Conservation (phyloP, 1,140 invertebrate species). For the Drosophila nigrodunni region DNA sequence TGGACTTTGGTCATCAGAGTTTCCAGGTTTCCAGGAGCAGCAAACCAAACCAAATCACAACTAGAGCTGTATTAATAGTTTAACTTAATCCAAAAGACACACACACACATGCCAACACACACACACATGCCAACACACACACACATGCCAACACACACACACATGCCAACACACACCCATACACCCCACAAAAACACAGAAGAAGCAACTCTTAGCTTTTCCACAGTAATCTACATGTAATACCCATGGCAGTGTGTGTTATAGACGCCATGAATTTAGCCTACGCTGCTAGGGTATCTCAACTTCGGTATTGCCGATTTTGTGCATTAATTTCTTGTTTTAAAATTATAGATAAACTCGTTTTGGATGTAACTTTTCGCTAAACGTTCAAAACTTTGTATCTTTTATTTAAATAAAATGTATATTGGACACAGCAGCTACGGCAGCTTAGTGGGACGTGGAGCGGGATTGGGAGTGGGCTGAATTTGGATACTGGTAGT, state of each 20-base stretch:
- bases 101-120: no score
- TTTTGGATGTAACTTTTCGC: slow-evolving; percentile 76
- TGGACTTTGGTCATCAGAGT: slow-evolving; percentile 11
- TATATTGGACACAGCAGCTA: slow-evolving; percentile 82
- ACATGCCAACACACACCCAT: no score
- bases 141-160: neutral
- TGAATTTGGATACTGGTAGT: no score
- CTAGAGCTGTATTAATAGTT: slow-evolving; percentile 19
- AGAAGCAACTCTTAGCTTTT: slow-evolving; percentile 34
- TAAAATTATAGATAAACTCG: slow-evolving; percentile 34
- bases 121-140: no score
- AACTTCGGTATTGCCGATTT: no score
- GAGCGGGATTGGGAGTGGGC: slow-evolving; percentile 19
- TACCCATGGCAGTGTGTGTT: no score
- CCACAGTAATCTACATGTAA: neutral
- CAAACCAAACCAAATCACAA: neutral
- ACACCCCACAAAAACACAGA: slow-evolving; percentile 1
- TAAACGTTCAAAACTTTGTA: slow-evolving; percentile 81
- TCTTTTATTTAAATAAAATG: slow-evolving; percentile 81
- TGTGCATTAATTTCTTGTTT: no score
- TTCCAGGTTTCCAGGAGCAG: slow-evolving; percentile 30
- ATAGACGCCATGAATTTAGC: no score
- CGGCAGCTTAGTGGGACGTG: slow-evolving; percentile 45
- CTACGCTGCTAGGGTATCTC: no score
- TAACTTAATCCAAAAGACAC: neutral